Conservation (phyloP, 2,113 vertebrate species). For the Pelusios castaneus region DNA sequence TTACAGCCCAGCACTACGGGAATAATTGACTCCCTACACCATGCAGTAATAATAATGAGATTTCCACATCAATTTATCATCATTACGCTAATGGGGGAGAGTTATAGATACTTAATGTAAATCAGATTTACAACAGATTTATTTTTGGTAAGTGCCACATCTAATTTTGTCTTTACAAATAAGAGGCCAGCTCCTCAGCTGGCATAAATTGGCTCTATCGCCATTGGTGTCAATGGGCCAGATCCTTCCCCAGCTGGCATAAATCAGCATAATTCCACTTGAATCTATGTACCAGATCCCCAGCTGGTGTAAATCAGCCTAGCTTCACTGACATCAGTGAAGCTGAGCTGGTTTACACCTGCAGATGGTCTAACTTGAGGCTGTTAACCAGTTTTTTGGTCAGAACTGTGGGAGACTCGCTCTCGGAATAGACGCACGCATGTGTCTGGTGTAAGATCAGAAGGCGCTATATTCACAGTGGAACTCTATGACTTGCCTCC, state of each 20-base stretch:
- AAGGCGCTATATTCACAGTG: not conserved
- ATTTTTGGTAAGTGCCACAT: accelerated
- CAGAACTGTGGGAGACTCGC: too few relatives aligned
- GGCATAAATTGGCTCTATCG: not conserved
- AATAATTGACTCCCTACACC: not conserved
- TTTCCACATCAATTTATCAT: not conserved
- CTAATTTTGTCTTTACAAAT: accelerated
- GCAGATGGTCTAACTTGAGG: not conserved
- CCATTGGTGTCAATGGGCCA: not conserved
- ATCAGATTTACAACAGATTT: not conserved
- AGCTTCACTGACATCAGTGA: not conserved
- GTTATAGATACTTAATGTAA: not conserved
- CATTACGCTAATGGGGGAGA: not conserved
- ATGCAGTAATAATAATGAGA: not conserved
- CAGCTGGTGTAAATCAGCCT: not conserved
- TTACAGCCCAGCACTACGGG: not conserved
- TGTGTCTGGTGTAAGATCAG: not conserved
- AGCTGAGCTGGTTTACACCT: not conserved
- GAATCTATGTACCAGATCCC: too few relatives aligned
- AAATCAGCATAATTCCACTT: too few relatives aligned
- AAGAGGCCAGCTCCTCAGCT: not conserved
- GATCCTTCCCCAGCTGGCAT: not conserved
- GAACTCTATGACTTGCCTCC: not conserved
- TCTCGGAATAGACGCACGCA: not conserved
- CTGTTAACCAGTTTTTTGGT: not conserved